Percentiles rank a stretch among this genome's conserved stretches.
phyloP scores from a whole-genome alignment of 2,888 invertebrate genomes.

The Leptinotarsa peninsularis region DNA sequence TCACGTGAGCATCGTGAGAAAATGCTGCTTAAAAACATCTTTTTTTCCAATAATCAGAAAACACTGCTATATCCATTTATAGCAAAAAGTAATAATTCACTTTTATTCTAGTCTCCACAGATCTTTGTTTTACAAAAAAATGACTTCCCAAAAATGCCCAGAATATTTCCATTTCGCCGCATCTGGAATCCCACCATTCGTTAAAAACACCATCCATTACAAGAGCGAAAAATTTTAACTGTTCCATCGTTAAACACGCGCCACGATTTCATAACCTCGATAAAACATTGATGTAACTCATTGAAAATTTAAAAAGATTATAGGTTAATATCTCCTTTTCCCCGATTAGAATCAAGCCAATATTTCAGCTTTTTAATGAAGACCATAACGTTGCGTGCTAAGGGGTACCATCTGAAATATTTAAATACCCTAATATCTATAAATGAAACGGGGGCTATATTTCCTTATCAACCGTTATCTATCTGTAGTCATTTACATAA shows the following conservation, averaged over 20 bases:
- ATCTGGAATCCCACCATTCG: constrained; percentile 9
- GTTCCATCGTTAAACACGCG: constrained; percentile 32
- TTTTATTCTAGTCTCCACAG: neutral
- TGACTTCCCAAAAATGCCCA: neutral
- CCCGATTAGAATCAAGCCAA: constrained; percentile 37
- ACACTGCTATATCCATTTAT: no score
- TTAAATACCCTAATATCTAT: constrained; percentile 56
- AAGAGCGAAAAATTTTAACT: constrained; percentile 22
- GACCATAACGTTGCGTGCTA: constrained; percentile 52
- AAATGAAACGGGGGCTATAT: constrained; percentile 52
- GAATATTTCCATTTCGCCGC: neutral
- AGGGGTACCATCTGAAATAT: constrained; percentile 56
- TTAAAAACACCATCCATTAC: constrained; percentile 15
- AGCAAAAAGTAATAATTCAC: no score
- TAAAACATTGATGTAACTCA: constrained; percentile 37
- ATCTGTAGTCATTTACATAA: constrained; percentile 53
- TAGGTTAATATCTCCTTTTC: constrained; percentile 34
- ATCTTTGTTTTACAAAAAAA: neutral
- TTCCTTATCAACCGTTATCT: constrained; percentile 50
- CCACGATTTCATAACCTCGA: constrained; percentile 34
- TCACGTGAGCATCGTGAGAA: no score
- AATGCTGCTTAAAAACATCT: no score
- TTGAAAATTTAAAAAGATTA: constrained; percentile 40
- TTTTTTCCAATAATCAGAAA: no score
- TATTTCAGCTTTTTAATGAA: constrained; percentile 45